Conservation (phyloP, 2,113 vertebrate species). For the Cololabis saira region DNA sequence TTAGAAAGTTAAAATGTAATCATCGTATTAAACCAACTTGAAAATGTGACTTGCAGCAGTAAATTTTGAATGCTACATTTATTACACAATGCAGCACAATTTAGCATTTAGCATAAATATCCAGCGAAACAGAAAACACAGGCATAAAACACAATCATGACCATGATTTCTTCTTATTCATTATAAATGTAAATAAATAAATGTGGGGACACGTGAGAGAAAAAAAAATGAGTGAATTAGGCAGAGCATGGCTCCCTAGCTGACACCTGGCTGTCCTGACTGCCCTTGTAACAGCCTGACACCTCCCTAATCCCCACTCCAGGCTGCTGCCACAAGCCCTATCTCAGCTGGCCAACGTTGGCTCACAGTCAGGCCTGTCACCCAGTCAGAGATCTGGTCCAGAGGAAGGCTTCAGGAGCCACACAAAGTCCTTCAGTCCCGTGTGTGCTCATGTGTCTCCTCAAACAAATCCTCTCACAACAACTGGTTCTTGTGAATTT, state of each 20-base stretch:
- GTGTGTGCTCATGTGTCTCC: conserved; percentile 7
- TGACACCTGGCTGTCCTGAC: conserved; percentile 70
- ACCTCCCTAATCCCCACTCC: conserved; percentile 51
- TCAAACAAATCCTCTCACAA: conserved; percentile 27
- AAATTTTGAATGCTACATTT: conserved; percentile 3
- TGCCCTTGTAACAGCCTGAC: conserved; percentile 70
- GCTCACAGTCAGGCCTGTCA: conserved; percentile 63
- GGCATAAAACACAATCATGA: too few species aligned
- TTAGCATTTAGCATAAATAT: not conserved
- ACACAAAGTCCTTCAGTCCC: conserved; percentile 12
- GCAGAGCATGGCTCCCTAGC: conserved; percentile 25
- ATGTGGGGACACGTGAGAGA: too few species aligned
- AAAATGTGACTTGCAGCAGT: conserved; percentile 8
- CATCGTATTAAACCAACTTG: conserved; percentile 12
- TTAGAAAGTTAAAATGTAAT: conserved; percentile 12
- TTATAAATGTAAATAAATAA: too few species aligned
- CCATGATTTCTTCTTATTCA: too few species aligned
- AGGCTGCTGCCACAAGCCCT: conserved; percentile 26
- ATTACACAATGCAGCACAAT: too few species aligned
- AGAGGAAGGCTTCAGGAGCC: conserved; percentile 57
- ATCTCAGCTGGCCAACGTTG: conserved; percentile 60
- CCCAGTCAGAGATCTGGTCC: conserved; percentile 58
- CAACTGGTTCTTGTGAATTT: not conserved
- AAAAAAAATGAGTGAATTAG: conserved; percentile 6
- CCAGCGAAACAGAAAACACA: not conserved